Base-by-base conservation (phyloP, 2,113 vertebrate species). In the Bujurquina vittata region DNA sequence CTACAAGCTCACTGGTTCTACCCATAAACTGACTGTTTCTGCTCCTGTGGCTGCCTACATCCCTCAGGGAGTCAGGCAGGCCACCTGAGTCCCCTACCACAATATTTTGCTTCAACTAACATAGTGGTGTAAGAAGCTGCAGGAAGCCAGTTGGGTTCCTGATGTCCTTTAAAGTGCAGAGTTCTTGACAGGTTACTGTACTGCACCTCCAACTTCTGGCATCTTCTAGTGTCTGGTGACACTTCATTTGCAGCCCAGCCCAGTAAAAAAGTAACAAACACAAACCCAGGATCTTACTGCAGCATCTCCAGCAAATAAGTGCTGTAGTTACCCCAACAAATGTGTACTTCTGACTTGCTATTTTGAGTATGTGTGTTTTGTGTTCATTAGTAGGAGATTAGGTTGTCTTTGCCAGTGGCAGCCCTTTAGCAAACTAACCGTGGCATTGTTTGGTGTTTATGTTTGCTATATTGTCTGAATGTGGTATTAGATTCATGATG, bases 41-140 rank as follows among this genome's bases (percentile, higher is more conserved):
- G 26, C 67, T 72, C 26, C 26, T 72, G 67, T 54, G 43, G 46
- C 26, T 54, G 17, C 46, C 46, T 54, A 54, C 20, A 49, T 10
- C 26, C 46, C 0, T 33, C 46, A 1, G 26, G 46, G 67, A n/a
- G 3, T 4, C 43, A 52, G 67, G 26, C 43, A 0, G 49, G 65
- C 65, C 26, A 52, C 46, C 67, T 72, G 67, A 72, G 67, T 72
- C 46, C 67, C 67, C 31, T n/a, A 72, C 67, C 46, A n/a, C n/a
- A 26, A 72, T 54, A 20, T 14, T 72, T 72, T 52, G 26, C 65
- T 72, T 72, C 65, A 31, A 5, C 10, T 4, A 18, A 69, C 43
- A 52, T 2, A 52, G 65, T 52, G 26, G 26, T 72, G 43, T 52
- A 52, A 52, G 23, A 72, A 52, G 67, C 67, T 15, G 29, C 17